Percentiles rank a stretch among this genome's conserved stretches.
phyloP scores from a whole-genome alignment of 2,797 vertebrate genomes.

The Pseudochirops corinnae region DNA sequence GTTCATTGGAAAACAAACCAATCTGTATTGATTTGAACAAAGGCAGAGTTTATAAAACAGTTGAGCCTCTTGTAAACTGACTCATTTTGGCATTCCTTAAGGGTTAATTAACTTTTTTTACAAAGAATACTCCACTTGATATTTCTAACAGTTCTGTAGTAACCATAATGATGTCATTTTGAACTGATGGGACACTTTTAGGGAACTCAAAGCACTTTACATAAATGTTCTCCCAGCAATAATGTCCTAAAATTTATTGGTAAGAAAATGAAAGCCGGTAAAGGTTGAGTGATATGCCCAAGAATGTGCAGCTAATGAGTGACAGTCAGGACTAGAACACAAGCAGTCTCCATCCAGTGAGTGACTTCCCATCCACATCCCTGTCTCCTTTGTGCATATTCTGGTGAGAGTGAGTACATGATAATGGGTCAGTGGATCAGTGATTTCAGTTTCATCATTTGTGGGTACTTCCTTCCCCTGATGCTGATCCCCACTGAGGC shows the following conservation, averaged over 20 bases:
- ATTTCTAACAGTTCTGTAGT: slow-evolving; percentile 57
- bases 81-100: slow-evolving; percentile 53
- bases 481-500: background rate
- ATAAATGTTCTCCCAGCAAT: slow-evolving; percentile 35
- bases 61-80: slow-evolving; percentile 4
- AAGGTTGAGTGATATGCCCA: background rate
- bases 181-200: slow-evolving; percentile 28
- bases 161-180: slow-evolving; percentile 63
- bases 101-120: slow-evolving; percentile 47
- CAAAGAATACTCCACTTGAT: slow-evolving; percentile 37
- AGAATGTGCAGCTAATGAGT: slow-evolving; percentile 31
- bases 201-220: background rate
- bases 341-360: slow-evolving; percentile 1
- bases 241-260: slow-evolving; percentile 51
- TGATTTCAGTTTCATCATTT: background rate
- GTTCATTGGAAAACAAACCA: slow-evolving; percentile 39
- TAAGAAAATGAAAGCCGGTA: slow-evolving; percentile 50
- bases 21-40: background rate
- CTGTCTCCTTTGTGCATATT: slow-evolving; percentile 26
- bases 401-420: background rate
- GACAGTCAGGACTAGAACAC: slow-evolving; percentile 35
- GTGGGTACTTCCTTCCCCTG: background rate
- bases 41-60: slow-evolving; percentile 22
- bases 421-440: background rate
- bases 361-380: background rate